Conservation (phyloP, 2,888 invertebrate species). For the Eristalis intricaria region DNA sequence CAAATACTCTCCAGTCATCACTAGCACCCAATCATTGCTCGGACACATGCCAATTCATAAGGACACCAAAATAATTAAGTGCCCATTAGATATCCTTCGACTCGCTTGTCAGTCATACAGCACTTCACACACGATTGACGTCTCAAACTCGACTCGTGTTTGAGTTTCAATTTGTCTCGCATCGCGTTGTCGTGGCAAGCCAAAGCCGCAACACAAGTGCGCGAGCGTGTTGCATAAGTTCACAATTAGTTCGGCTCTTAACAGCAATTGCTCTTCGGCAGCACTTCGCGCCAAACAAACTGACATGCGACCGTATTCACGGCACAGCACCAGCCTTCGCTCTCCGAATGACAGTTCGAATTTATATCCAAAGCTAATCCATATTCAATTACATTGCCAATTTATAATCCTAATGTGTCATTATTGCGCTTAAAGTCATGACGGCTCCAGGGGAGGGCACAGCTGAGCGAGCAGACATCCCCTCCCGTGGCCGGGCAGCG, state of each 20-base stretch:
- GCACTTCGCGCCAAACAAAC: neutral
- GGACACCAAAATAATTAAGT: constrained; percentile 26
- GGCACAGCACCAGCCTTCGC: constrained; percentile 10
- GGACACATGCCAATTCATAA: constrained; percentile 10
- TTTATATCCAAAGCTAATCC: constrained; percentile 63
- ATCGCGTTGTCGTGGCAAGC: neutral
- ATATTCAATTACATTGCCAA: constrained; percentile 71
- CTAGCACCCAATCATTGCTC: neutral
- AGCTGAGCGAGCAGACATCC: neutral
- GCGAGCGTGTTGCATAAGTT: constrained; percentile 58
- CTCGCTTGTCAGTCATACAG: neutral
- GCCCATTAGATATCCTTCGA: constrained; percentile 26
- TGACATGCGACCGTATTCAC: neutral
- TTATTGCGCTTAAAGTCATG: constrained; percentile 68
- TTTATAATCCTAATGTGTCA: constrained; percentile 71
- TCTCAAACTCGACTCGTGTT: constrained; percentile 14
- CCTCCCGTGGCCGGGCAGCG: neutral
- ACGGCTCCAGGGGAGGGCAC: constrained; percentile 30
- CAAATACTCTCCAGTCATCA: too few relatives aligned
- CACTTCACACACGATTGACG: constrained; percentile 31
- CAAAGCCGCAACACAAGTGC: constrained; percentile 21
- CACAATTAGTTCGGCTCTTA: constrained; percentile 57
- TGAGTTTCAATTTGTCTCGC: constrained; percentile 56
- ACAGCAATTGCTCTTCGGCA: constrained; percentile 1
- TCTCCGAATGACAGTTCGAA: constrained; percentile 56